These are phyloP conservation scores for Rattus norvegicus DNA, from an alignment of 2,113 vertebrate species.

Conservation along the genomic window DNA sequence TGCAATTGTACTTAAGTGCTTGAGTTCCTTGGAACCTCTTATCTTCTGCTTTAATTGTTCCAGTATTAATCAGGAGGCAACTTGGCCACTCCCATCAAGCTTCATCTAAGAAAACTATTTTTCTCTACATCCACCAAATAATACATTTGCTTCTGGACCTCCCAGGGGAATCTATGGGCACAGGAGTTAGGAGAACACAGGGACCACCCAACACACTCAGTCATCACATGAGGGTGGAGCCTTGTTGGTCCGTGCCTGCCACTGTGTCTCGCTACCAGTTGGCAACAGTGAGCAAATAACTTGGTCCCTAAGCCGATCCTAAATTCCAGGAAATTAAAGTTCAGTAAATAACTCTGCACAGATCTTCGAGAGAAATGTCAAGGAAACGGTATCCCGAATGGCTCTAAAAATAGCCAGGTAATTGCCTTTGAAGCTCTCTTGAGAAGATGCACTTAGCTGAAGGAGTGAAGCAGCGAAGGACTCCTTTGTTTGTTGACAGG, in stretches of 20 bases:
- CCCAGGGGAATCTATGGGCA: not conserved
- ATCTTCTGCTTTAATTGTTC: not conserved
- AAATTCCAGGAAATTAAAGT: slow-evolving; percentile 69
- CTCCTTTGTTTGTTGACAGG: slow-evolving; percentile 84
- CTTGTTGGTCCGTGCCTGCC: slow-evolving; percentile 51
- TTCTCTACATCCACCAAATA: slow-evolving; percentile 45
- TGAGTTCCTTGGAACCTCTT: not conserved
- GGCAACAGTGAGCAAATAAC: slow-evolving; percentile 66
- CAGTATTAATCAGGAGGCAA: not conserved
- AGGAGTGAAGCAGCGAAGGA: slow-evolving; percentile 46
- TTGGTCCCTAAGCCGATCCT: slow-evolving; percentile 18
- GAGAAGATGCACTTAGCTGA: slow-evolving; percentile 72
- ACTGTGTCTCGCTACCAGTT: slow-evolving; percentile 69
- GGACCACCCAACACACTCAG: slow-evolving; percentile 77
- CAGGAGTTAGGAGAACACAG: not conserved
- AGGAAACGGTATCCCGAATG: not conserved
- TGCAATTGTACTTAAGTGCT: not conserved
- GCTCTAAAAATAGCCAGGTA: slow-evolving; percentile 77
- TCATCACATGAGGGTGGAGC: fast-evolving
- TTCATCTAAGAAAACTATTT: not conserved
- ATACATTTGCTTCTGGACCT: fast-evolving
- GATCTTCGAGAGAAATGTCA: slow-evolving; percentile 3
- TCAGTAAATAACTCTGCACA: not conserved
- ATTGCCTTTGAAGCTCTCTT: slow-evolving; percentile 72
- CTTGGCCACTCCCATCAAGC: fast-evolving